Evolutionary conservation across 1,140 invertebrate genomes (phyloP).

Genomic region (Conus ventricosus): DNA sequence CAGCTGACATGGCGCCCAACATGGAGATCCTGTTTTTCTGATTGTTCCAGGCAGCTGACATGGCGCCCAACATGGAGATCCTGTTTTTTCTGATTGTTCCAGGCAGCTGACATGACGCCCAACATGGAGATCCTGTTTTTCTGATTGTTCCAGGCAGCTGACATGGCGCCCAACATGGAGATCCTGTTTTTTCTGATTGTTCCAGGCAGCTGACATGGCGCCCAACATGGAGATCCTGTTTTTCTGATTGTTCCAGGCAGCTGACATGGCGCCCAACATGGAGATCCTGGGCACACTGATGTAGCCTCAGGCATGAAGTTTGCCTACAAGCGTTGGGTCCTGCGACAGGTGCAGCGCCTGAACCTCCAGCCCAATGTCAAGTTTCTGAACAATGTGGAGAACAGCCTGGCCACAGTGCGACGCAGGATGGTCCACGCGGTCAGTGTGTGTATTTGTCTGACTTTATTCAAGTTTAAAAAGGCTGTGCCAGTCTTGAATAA

Average conservation of each 20-base stretch:
- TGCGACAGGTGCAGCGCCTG: constrained; percentile 79
- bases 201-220: too few species aligned
- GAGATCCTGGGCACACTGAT: constrained; percentile 84
- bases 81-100: background rate
- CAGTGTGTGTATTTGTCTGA: constrained; percentile 24
- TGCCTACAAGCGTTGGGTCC: constrained; percentile 81
- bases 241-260: constrained; percentile 33
- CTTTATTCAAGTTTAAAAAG: too few species aligned
- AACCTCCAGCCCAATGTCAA: constrained; percentile 78
- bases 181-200: too few species aligned
- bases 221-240: too few species aligned
- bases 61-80: too few species aligned
- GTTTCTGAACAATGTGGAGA: constrained; percentile 56
- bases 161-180: constrained; percentile 80
- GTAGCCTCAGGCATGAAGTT: constrained; percentile 78
- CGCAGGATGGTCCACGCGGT: constrained; percentile 43
- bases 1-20: too few species aligned
- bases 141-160: constrained; percentile 53
- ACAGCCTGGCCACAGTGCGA: constrained; percentile 43
- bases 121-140: constrained; percentile 85
- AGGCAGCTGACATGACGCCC: constrained; percentile 74
- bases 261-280: constrained; percentile 79
- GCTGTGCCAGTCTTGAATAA: too few species aligned
- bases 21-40: too few species aligned
- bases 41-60: too few species aligned